These are phyloP conservation scores for Aldabrachelys gigantea DNA, from an alignment of 2,113 vertebrate genomes.

Conservation along the genomic window DNA sequence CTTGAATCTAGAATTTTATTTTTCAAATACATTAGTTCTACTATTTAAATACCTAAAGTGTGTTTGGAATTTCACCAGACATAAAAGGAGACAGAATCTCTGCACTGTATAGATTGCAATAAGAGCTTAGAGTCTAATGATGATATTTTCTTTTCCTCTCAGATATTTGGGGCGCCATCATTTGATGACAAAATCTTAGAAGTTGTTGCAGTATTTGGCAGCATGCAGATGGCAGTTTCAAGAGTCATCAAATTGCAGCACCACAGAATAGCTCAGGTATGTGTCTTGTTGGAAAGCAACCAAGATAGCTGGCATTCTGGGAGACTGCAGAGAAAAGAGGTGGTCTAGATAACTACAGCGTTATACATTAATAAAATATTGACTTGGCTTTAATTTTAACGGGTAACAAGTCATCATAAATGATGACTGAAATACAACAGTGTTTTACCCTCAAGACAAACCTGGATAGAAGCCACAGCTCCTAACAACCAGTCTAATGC, in stretches of 20 bases:
- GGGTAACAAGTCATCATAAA: background rate
- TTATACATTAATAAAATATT: background rate
- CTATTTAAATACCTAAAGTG: background rate
- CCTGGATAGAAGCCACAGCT: conserved; percentile 39
- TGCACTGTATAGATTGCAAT: background rate
- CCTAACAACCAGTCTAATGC: background rate
- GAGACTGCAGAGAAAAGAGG: background rate
- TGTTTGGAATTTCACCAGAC: background rate
- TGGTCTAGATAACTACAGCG: background rate
- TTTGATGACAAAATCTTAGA: conserved; percentile 99
- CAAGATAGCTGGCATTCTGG: background rate
- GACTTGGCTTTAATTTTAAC: background rate
- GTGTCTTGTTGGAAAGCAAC: background rate
- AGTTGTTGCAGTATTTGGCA: conserved; percentile 97
- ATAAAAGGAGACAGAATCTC: background rate
- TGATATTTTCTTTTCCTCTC: conserved; percentile 35
- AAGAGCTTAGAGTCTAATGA: background rate
- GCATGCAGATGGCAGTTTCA: conserved; percentile 98
- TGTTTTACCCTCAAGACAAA: background rate
- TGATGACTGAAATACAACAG: conserved; percentile 38
- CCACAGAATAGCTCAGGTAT: conserved; percentile 96
- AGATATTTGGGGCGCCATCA: conserved; percentile 97
- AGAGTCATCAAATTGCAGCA: conserved; percentile 97
- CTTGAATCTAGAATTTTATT: background rate
- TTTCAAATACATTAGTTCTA: background rate